These are phyloP conservation scores for Brenthis daphne DNA, from an alignment of 2,888 invertebrate species.

Conservation along the genomic window DNA sequence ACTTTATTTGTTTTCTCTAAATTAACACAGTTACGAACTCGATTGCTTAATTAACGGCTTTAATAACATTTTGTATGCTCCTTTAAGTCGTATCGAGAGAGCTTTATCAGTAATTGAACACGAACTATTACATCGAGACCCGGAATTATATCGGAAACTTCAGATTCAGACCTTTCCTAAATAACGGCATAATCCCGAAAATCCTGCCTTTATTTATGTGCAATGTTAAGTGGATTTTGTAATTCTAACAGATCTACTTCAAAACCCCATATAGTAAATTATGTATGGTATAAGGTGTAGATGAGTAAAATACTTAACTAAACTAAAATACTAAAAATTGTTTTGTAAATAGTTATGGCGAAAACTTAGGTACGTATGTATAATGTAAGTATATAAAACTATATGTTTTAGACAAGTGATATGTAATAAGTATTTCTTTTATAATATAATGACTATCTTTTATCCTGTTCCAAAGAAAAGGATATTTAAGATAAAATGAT, in stretches of 20 bases:
- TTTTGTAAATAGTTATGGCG: not conserved
- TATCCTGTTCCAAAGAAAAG: too few species aligned
- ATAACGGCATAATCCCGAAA: slow-evolving; percentile 62
- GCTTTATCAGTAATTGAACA: slow-evolving; percentile 70
- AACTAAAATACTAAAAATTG: not conserved
- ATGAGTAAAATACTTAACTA: not conserved
- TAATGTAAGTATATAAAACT: too few species aligned
- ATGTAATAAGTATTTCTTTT: too few species aligned
- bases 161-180: slow-evolving; percentile 57
- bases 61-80: slow-evolving; percentile 57
- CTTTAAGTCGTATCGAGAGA: slow-evolving; percentile 59
- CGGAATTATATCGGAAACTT: slow-evolving; percentile 59
- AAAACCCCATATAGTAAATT: slow-evolving; percentile 15
- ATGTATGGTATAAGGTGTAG: not conserved
- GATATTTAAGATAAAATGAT: too few species aligned
- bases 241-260: slow-evolving; percentile 36
- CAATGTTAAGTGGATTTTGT: slow-evolving; percentile 48
- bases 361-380: too few species aligned
- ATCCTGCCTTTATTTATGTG: slow-evolving; percentile 57
- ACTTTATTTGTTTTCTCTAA: slow-evolving; percentile 44
- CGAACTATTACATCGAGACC: slow-evolving; percentile 61
- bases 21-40: slow-evolving; percentile 46
- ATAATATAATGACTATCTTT: too few species aligned
- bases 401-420: too few species aligned
- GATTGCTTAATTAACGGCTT: slow-evolving; percentile 46